Base-by-base conservation (phyloP, 2,797 vertebrate species). In the Epinephelus malabaricus region DNA sequence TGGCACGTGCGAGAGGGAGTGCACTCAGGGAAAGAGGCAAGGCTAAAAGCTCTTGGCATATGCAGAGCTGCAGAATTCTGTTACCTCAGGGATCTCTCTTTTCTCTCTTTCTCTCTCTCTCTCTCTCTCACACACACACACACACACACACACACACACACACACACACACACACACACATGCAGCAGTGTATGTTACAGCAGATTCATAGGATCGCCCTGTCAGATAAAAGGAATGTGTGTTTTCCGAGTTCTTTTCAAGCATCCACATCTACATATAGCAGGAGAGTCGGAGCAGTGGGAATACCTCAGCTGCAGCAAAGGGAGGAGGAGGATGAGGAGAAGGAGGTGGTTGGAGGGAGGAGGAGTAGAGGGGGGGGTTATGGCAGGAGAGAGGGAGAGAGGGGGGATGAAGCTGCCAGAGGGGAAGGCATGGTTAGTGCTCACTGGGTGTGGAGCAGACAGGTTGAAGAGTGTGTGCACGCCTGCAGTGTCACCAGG, bases 351-450 rank as follows among this genome's bases (percentile, higher is more conserved):
- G 76, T 71, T 68, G 46, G 70, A 79, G 64, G 55, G 83, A 59
- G 73, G 69, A 65, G 34, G 77, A 65, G 64, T 30, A 59, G 49
- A 49, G 47, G 51, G 72, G 23, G 23, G 71, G 45, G 47, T 77
- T 78, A 27, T 77, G 80, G 87, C 79, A 84, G 80, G 51, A 79
- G 82, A 87, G 81, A 83, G 74, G 59, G 75, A 84, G 83, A 68
- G 79, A 70, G 51, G 67, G 73, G 79, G 77, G 76, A 83, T 76
- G 81, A 77, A 83, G 79, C 89, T 86, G 84, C 70, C 78, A 72
- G 84, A 89, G 87, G 86, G 89, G 89, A 83, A 91, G 86, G 86
- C 82, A 83, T 90, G 85, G 87, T 92, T 91, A 91, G 88, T 92
- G 86, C 88, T 91, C 67, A 60, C 78, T 81, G 88, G 85, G 81